phyloP scores from a whole-genome alignment of 2,113 vertebrate genomes.

The Alaudala cheleensis region DNA sequence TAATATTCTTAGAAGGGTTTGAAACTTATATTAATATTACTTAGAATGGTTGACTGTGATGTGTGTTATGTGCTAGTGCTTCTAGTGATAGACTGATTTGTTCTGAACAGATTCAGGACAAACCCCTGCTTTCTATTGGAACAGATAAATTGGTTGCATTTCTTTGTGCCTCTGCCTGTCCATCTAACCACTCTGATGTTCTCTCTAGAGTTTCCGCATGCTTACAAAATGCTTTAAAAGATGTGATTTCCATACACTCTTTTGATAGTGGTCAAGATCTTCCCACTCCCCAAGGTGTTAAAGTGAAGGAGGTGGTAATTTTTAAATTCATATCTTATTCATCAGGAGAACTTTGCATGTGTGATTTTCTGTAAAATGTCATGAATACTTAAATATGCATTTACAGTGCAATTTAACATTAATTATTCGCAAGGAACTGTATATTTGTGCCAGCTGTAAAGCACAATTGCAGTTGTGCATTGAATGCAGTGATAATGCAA shows the following conservation, averaged over 20 bases:
- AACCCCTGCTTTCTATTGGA: background rate
- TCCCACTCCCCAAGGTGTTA: background rate
- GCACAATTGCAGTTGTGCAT: background rate
- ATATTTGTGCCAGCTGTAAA: background rate
- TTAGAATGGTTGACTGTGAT: background rate
- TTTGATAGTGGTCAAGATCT: background rate
- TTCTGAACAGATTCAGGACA: background rate
- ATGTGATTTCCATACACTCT: background rate
- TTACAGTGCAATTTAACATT: background rate
- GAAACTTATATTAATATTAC: background rate
- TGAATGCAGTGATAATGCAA: background rate
- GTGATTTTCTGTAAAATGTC: background rate
- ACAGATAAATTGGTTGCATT: accelerated
- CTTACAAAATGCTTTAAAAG: background rate
- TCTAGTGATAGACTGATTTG: background rate
- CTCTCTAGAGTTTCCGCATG: background rate
- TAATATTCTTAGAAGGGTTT: background rate
- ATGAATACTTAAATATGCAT: background rate
- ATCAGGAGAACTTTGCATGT: accelerated
- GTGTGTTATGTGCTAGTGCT: background rate
- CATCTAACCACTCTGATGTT: background rate
- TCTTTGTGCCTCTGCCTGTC: background rate
- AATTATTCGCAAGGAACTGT: background rate
- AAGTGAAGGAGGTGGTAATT: background rate
- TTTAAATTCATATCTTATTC: background rate